Base-by-base conservation (phyloP, 2,113 vertebrate genomes). In the Cervus canadensis region DNA sequence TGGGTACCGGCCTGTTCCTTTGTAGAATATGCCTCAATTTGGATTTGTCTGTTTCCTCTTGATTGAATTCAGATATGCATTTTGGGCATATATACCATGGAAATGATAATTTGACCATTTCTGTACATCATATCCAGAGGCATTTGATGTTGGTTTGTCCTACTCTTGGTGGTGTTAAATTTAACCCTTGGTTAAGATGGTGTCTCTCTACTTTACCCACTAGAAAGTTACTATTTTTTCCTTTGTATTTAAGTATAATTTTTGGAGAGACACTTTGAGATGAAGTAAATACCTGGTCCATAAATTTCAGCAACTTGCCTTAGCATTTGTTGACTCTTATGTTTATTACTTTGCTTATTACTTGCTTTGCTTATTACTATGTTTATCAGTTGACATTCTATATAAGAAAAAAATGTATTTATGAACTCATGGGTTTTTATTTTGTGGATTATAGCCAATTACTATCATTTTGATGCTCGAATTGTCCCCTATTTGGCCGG, bases 211-310 rank as follows among this genome's bases (percentile, higher is more conserved):
- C 17, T 74, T 87, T 96, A 59, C 74, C 8, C 28, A n/a, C 23
- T 40, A 25, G 19, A 33, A 60, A 85, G 28, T 43, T 84, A 40
- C 7, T 52, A 5, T 85, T 96, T 94, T 60, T 2, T 12, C 33
- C 10, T 86, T 96, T 81, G 28, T 74, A 36, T 90, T 19, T 91
- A 86, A 87, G 28, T 62, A 71, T 54, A 95, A 90, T 54, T 90
- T 92, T 23, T 40, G 54, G 30, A 64, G 57, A 52, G 3, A 60
- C 86, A 79, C 57, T 94, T 76, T 76, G 43, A 93, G 45, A 30
- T 33, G 17, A 28, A 91, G 36, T 52, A 86, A 86, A 78, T 57
- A 81, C 52, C 48, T 23, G 2, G 7, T 76, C 60, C 48, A 87
- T 9, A 85, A 89, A 30, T 25, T 79, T 14, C 2, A 85, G 2